Evolutionary conservation across 2,113 vertebrate species (phyloP).

Genomic region (Zootoca vivipara): DNA sequence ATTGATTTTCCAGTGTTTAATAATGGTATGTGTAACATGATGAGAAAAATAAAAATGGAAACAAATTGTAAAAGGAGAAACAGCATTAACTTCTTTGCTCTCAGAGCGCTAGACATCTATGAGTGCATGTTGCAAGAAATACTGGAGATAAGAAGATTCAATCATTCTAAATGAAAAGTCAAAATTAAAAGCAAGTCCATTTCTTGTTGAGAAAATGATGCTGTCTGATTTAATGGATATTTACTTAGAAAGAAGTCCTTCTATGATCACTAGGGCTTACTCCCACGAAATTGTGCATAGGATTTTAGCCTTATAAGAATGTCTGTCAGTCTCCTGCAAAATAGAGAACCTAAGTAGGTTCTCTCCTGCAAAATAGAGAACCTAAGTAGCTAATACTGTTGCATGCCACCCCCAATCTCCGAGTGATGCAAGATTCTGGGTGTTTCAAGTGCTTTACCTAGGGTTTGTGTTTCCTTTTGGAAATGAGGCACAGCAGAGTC

Average conservation of each 20-base stretch:
- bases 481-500: too few species aligned
- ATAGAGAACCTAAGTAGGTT: neutral
- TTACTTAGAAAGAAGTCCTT: neutral
- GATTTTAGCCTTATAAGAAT: neutral
- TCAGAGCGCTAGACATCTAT: neutral
- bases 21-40: neutral
- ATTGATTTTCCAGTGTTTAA: slow-evolving; percentile 25
- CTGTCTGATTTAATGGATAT: neutral
- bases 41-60: slow-evolving; percentile 12
- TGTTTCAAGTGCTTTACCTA: too few species aligned
- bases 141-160: neutral
- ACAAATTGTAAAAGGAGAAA: slow-evolving; percentile 1
- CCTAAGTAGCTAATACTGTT: too few species aligned
- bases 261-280: neutral
- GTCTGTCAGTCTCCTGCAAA: neutral
- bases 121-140: neutral
- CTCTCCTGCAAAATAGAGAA: neutral
- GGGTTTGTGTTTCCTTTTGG: too few species aligned
- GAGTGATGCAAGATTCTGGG: too few species aligned
- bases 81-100: neutral
- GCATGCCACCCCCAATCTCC: too few species aligned
- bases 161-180: neutral
- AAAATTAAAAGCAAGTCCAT: neutral
- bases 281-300: neutral
- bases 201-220: neutral